phyloP scores from a whole-genome alignment of 2,797 vertebrate species.

The Poecile montanus region DNA sequence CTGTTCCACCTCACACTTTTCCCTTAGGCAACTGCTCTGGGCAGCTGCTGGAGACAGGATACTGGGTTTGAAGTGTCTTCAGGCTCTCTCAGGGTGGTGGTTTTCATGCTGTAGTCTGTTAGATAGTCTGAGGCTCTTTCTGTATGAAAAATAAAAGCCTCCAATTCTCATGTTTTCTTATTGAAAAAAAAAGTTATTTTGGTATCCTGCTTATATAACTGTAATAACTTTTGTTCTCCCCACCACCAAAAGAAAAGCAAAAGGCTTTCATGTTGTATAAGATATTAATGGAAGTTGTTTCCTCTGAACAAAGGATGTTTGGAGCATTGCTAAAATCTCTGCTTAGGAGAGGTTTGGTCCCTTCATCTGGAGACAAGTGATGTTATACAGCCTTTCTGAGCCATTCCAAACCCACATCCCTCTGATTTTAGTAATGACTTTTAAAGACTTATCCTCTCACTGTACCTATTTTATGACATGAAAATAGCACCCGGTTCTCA shows the following conservation, averaged over 20 bases:
- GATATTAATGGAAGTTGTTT: slow-evolving; percentile 27
- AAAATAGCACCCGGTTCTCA: not conserved
- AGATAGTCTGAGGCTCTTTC: not conserved
- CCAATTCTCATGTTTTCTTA: slow-evolving; percentile 12
- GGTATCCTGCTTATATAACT: slow-evolving; percentile 34
- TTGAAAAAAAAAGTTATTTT: slow-evolving; percentile 28
- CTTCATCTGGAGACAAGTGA: not conserved
- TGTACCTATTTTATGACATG: not conserved
- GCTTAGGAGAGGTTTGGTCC: not conserved
- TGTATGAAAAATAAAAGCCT: slow-evolving; percentile 20
- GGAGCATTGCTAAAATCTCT: not conserved
- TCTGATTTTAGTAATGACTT: not conserved
- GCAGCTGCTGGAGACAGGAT: not conserved
- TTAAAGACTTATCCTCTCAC: not conserved
- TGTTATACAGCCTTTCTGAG: not conserved
- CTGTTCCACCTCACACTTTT: not conserved
- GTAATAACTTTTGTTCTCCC: slow-evolving; percentile 16
- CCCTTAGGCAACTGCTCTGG: not conserved
- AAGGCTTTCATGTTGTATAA: slow-evolving; percentile 14
- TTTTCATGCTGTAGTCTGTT: not conserved
- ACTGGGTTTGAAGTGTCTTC: not conserved
- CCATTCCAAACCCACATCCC: not conserved
- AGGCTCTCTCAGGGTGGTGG: not conserved
- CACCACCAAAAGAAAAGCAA: slow-evolving; percentile 18
- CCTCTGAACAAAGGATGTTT: slow-evolving; percentile 40